phyloP scores from a whole-genome alignment of 2,113 vertebrate species.

The Pyrgilauda ruficollis region DNA sequence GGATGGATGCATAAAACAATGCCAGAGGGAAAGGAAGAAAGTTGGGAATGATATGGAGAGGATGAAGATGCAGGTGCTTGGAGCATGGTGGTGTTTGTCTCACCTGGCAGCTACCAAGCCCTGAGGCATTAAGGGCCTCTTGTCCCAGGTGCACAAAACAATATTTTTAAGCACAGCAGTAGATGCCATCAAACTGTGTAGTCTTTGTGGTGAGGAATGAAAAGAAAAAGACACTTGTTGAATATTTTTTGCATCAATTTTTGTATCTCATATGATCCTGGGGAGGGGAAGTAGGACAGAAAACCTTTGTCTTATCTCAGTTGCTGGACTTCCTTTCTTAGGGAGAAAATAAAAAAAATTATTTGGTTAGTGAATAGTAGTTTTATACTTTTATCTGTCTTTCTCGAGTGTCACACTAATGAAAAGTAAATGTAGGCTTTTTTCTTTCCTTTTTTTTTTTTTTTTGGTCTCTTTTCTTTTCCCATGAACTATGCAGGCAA shows the following conservation, averaged over 20 bases:
- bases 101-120: rapidly evolving
- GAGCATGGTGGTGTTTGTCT: not conserved
- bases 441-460: not conserved
- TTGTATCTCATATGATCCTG: not conserved
- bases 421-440: not conserved
- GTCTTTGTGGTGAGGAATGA: not conserved
- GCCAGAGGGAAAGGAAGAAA: not conserved
- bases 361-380: not conserved
- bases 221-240: not conserved
- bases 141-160: not conserved
- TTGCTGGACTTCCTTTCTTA: not conserved
- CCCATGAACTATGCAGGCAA: not conserved
- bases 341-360: not conserved
- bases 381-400: not conserved
- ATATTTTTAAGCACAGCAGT: not conserved
- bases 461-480: no score
- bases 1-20: not conserved
- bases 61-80: not conserved
- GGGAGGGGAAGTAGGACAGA: not conserved
- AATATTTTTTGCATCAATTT: not conserved
- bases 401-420: not conserved
- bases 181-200: not conserved
- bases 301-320: not conserved
- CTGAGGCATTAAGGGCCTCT: not conserved
- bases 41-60: not conserved